Base-by-base conservation (phyloP, 2,113 vertebrate species). In the Amblyopsis rosae region DNA sequence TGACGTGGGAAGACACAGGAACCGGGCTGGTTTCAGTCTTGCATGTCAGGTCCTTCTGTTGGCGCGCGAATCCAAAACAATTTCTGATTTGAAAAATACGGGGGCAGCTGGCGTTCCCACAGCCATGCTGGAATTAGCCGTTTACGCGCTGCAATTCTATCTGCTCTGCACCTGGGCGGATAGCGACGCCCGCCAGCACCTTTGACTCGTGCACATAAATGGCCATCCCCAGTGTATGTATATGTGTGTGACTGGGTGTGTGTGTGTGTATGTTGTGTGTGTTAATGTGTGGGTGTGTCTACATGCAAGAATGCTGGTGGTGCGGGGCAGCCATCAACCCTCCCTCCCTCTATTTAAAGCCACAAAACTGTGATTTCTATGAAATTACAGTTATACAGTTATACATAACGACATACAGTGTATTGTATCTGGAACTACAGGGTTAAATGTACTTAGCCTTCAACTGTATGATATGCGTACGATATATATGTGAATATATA, bases 111-210 rank as follows among this genome's bases (percentile, higher is more conserved):
- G 82, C 82, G 87, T 90, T 93, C 92, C 91, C 88, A 84, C 90
- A 91, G 90, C 91, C 90, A 81, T 81, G 86, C 92, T 79, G 89
- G 86, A 88, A 87, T 90, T 87, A 91, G 84, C 78, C 87, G 84
- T 88, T 92, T 87, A 87, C 74, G 85, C 87, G 60, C 87, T 85
- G 92, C 93, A 95, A 95, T 89, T 76, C 87, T 92, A 92, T 94
- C 93, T 85, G 92, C 90, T 82, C 89, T 92, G 80, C 96, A 97
- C 96, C 96, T 97, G 95, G 92, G 92, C 88, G 76, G 88, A 85
- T 56, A 84, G 81, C 80, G 79, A 80, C 90, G 92, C 93, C 89
- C 93, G 93, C 89, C 93, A 92, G 91, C 93, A 90, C 93, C 92
- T 93, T 93, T 91, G 91, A 92, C 91, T 90, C 82, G 54, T 76